phyloP scores from a whole-genome alignment of 1,140 invertebrate genomes.

The Dolichoris vasculosae region DNA sequence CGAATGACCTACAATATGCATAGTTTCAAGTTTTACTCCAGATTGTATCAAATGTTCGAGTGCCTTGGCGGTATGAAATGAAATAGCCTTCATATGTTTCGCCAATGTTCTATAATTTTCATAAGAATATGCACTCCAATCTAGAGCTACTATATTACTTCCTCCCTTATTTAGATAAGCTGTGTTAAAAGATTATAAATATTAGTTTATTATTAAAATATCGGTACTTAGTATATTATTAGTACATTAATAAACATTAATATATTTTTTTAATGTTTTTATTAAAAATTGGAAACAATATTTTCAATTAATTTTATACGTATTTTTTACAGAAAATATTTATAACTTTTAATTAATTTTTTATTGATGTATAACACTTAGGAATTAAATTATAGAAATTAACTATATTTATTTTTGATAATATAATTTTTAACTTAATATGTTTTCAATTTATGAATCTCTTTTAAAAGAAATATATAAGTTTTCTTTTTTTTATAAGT shows the following conservation, averaged over 20 bases:
- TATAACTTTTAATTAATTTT: no score
- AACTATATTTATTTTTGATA: not conserved
- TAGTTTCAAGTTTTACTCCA: slow-evolving; percentile 65
- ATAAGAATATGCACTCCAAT: slow-evolving; percentile 78
- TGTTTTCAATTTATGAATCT: not conserved
- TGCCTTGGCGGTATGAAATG: slow-evolving; percentile 48
- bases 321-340: no score
- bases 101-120: slow-evolving; percentile 77
- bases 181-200: slow-evolving; percentile 45
- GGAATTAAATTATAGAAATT: no score
- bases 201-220: not conserved
- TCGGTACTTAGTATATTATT: no score
- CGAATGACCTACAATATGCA: slow-evolving; percentile 86
- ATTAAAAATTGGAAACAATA: no score
- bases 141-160: slow-evolving; percentile 73
- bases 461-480: not conserved
- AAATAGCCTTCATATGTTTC: slow-evolving; percentile 74
- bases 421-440: not conserved
- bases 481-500: not conserved
- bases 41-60: slow-evolving; percentile 54
- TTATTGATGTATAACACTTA: no score
- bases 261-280: no score
- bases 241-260: no score
- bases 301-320: no score
- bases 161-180: slow-evolving; percentile 64